These are phyloP conservation scores for Anastrepha obliqua DNA, from an alignment of 1,140 invertebrate species.

Conservation along the genomic window DNA sequence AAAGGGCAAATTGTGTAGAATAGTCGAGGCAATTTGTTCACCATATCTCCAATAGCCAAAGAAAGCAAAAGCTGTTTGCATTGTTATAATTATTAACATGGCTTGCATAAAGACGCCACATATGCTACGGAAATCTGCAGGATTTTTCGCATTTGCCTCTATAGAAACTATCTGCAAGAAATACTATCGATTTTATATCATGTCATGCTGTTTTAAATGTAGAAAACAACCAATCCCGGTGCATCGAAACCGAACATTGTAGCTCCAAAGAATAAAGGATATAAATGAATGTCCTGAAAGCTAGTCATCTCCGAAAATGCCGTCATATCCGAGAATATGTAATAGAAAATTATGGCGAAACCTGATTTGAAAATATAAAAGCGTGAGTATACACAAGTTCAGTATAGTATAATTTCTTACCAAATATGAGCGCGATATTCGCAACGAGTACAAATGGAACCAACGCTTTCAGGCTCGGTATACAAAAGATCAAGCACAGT, in stretches of 20 bases:
- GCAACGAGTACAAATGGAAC: conserved; percentile 85
- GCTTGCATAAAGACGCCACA: conserved; percentile 86
- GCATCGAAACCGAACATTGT: conserved; percentile 90
- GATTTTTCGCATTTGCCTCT: conserved; percentile 90
- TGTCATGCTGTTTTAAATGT: too few species aligned
- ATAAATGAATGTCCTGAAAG: conserved; percentile 77
- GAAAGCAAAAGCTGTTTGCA: conserved; percentile 87
- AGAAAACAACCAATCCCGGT: conserved; percentile 84
- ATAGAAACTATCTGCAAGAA: conserved; percentile 83
- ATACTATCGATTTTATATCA: background rate
- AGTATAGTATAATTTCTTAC: background rate
- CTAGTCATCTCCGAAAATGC: conserved; percentile 76
- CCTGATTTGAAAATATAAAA: conserved; percentile 75
- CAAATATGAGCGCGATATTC: background rate
- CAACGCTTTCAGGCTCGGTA: conserved; percentile 82
- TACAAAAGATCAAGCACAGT: conserved; percentile 78
- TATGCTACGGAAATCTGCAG: conserved; percentile 81
- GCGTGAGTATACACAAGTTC: background rate
- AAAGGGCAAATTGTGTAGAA: conserved; percentile 84
- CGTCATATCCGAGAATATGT: conserved; percentile 78
- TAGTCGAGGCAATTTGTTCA: conserved; percentile 78
- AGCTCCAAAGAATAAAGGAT: conserved; percentile 86
- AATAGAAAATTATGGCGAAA: conserved; percentile 80
- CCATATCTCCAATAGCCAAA: conserved; percentile 89
- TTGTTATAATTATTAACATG: conserved; percentile 83